Evolutionary conservation across 2,797 vertebrate genomes (phyloP).

Genomic region (Dermochelys coriacea): DNA sequence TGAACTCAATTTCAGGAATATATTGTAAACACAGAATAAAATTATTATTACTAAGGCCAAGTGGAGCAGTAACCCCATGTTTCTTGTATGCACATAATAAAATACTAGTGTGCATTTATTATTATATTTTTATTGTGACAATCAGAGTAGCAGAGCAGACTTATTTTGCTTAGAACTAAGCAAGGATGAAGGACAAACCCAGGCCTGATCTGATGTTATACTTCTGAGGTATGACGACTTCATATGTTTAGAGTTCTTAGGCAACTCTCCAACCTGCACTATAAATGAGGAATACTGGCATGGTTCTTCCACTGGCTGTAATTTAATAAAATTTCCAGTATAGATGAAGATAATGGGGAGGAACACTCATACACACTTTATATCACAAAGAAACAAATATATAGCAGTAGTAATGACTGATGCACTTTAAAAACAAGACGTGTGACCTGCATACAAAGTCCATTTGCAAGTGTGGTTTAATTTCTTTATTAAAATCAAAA

Average conservation of each 20-base stretch:
- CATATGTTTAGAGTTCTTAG: not conserved
- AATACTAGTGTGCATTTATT: not conserved
- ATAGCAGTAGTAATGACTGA: not conserved
- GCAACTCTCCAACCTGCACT: not conserved
- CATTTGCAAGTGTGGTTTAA: not conserved
- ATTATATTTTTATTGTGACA: not conserved
- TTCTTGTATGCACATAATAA: not conserved
- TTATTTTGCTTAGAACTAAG: not conserved
- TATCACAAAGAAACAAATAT: not conserved
- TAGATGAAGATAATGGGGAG: fast-evolving
- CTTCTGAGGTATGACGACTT: not conserved
- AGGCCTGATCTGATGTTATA: not conserved
- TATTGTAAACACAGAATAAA: not conserved
- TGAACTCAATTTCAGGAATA: not conserved
- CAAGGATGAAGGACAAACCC: not conserved
- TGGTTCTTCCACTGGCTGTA: not conserved
- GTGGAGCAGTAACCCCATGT: not conserved
- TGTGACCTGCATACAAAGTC: not conserved
- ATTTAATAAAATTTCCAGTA: not conserved
- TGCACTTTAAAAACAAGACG: not conserved
- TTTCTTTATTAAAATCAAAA: not conserved
- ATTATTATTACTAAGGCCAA: not conserved
- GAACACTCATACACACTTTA: fast-evolving
- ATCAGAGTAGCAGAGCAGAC: not conserved
- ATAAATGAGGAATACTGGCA: not conserved